Percentiles rank a stretch among this genome's conserved stretches.
phyloP scores from a whole-genome alignment of 2,113 vertebrate species.

The Gymnobelideus leadbeateri region DNA sequence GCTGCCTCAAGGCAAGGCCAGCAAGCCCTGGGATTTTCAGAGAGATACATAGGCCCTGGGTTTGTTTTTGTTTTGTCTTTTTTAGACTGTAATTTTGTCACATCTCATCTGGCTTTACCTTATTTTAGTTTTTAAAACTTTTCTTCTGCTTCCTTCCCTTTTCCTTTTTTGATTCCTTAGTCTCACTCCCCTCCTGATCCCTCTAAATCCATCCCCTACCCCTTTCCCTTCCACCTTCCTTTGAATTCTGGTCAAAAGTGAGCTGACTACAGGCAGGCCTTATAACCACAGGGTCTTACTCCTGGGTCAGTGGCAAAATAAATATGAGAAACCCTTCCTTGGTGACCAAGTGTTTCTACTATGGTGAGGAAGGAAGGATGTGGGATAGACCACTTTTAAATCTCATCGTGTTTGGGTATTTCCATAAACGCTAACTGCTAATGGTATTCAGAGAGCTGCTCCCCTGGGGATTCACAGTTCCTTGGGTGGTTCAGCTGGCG shows the following conservation, averaged over 20 bases:
- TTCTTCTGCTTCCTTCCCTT: neutral
- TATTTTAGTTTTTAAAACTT: neutral
- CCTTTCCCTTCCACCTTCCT: neutral
- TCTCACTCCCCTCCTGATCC: neutral
- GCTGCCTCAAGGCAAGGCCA: neutral
- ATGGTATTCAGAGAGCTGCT: neutral
- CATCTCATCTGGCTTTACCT: neutral
- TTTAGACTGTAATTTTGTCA: neutral
- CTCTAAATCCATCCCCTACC: too few species aligned
- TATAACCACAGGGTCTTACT: neutral
- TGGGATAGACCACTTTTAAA: constrained; percentile 21
- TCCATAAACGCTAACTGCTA: neutral
- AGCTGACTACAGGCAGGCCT: neutral
- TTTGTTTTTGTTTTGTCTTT: neutral
- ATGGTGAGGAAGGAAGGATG: constrained; percentile 30
- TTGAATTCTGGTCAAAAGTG: constrained; percentile 8
- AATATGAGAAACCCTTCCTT: neutral
- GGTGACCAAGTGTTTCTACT: neutral
- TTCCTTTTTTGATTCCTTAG: neutral
- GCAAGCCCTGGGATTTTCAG: neutral
- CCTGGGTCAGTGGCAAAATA: constrained; percentile 24
- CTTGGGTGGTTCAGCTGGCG: neutral
- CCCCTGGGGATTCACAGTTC: neutral
- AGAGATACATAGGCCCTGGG: neutral
- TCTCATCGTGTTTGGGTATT: neutral